Conservation (phyloP, 2,797 vertebrate species). For the Pachyuromys duprasi region DNA sequence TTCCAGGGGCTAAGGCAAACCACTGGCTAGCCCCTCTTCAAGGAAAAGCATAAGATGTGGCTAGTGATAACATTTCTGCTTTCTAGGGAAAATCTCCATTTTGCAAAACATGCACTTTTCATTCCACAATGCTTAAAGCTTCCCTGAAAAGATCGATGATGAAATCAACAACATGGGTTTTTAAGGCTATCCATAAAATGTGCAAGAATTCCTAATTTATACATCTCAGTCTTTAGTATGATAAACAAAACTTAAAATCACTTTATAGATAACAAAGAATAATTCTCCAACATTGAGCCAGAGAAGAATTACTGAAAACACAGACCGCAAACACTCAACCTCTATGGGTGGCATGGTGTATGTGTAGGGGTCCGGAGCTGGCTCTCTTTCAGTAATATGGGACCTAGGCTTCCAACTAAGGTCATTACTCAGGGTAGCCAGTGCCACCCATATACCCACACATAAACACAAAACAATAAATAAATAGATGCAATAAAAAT, state of each 20-base stretch:
- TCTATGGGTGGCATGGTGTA: too few species aligned
- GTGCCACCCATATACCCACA: too few species aligned
- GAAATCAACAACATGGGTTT: not conserved
- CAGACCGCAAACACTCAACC: not conserved
- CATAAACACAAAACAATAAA: not conserved
- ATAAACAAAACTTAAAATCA: not conserved
- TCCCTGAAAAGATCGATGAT: not conserved
- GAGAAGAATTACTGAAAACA: not conserved
- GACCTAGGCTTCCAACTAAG: too few species aligned
- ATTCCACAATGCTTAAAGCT: not conserved
- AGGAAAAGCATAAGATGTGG: not conserved
- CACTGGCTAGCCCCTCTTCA: not conserved
- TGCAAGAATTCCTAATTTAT: not conserved
- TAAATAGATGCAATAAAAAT: not conserved
- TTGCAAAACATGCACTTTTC: not conserved
- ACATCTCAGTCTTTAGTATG: not conserved
- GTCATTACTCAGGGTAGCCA: too few species aligned
- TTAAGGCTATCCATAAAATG: not conserved
- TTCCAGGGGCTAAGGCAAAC: constrained; percentile 6
- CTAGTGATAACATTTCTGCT: not conserved
- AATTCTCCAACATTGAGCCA: not conserved
- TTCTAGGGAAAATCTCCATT: not conserved
- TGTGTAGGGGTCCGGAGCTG: too few species aligned
- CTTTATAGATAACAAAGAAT: not conserved
- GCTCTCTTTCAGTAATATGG: too few species aligned